These are phyloP conservation scores for Fragum sueziense DNA, from an alignment of 2,888 invertebrate species.

Conservation along the genomic window DNA sequence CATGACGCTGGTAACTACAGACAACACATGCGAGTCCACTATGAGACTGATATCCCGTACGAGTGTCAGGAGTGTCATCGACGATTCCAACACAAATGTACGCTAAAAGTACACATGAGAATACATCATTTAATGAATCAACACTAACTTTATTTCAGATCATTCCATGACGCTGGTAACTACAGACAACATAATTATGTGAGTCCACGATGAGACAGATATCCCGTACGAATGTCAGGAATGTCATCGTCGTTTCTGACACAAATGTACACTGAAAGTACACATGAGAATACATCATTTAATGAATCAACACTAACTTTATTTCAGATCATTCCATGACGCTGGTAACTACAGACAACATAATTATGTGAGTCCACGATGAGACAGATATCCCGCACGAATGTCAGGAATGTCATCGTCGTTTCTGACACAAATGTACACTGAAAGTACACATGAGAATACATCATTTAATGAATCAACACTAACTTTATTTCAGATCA, in stretches of 20 bases:
- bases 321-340: slow-evolving; percentile 50
- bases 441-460: slow-evolving; percentile 51
- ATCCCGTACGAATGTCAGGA: slow-evolving; percentile 51
- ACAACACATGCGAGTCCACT: slow-evolving; percentile 56
- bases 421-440: slow-evolving; percentile 54
- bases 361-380: slow-evolving; percentile 54
- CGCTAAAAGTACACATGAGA: slow-evolving; percentile 52
- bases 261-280: slow-evolving; percentile 55
- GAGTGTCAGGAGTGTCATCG: slow-evolving; percentile 54
- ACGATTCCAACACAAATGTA: slow-evolving; percentile 52
- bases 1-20: slow-evolving; percentile 54
- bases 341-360: slow-evolving; percentile 57
- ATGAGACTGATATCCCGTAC: slow-evolving; percentile 47
- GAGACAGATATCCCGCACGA: slow-evolving; percentile 49
- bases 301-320: too few species aligned
- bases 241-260: slow-evolving; percentile 49
- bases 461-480: too few species aligned
- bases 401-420: slow-evolving; percentile 49
- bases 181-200: slow-evolving; percentile 54
- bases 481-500: slow-evolving; percentile 36
- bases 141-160: slow-evolving; percentile 35
- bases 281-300: slow-evolving; percentile 52
- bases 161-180: slow-evolving; percentile 56
- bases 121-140: too few species aligned
- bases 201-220: slow-evolving; percentile 51